Conservation (phyloP, 2,888 invertebrate species). For the Lycophotia porphyrea region DNA sequence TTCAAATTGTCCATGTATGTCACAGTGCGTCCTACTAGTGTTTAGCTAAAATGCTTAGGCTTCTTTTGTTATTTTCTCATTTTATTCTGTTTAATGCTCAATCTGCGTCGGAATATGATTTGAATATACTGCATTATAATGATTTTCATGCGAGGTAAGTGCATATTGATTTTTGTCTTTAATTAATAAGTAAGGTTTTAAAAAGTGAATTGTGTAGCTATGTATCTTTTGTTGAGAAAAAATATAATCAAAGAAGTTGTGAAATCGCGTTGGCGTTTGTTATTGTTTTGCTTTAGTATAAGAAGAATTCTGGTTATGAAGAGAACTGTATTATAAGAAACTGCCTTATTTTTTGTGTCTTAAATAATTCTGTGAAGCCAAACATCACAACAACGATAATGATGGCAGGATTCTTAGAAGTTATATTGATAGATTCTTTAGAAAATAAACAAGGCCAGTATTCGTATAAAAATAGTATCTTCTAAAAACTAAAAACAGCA, state of each 20-base stretch:
- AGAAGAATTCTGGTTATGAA: background rate
- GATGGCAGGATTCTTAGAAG: background rate
- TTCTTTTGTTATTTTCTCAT: conserved; percentile 45
- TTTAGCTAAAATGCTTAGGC: conserved; percentile 24
- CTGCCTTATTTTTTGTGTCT: background rate
- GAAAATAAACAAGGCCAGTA: background rate
- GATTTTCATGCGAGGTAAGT: conserved; percentile 86
- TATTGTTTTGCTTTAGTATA: background rate
- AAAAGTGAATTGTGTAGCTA: background rate
- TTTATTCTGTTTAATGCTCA: conserved; percentile 66
- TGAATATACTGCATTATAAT: conserved; percentile 86
- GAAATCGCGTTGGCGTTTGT: no score
- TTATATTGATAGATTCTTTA: background rate
- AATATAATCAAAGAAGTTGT: background rate
- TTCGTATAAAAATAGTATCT: background rate
- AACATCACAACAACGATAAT: no score
- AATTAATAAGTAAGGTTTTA: background rate
- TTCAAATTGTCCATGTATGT: no score
- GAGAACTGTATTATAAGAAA: background rate
- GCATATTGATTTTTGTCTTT: background rate
- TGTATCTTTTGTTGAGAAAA: background rate
- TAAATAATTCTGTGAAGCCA: no score
- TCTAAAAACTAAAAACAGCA: background rate
- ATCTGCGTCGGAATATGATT: conserved; percentile 66
- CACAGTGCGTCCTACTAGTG: background rate